Evolutionary conservation across 2,797 vertebrate genomes (phyloP).

Genomic region (Cetoscarus ocellatus): DNA sequence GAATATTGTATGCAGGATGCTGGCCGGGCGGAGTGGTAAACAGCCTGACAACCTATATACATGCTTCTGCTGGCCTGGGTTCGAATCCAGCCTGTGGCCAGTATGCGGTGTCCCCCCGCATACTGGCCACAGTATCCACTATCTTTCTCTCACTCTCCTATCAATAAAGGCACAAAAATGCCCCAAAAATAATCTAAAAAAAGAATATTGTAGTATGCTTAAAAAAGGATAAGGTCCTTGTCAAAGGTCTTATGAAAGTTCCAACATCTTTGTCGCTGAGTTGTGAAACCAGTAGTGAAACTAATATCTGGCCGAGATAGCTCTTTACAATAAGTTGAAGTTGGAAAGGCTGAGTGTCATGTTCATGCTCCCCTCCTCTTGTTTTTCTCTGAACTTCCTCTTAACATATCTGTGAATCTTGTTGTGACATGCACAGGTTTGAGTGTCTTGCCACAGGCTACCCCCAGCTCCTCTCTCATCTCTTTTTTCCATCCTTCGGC

Average conservation of each 20-base stretch:
- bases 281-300: conserved; percentile 30
- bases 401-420: conserved; percentile 60
- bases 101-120: no score
- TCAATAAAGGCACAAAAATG: no score
- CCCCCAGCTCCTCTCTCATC: conserved; percentile 42
- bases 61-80: no score
- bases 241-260: not conserved
- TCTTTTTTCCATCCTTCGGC: conserved; percentile 55
- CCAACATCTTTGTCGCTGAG: not conserved
- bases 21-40: no score
- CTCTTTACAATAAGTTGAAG: conserved; percentile 21
- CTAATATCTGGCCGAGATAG: not conserved
- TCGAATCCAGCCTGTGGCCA: no score
- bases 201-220: no score
- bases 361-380: conserved; percentile 35
- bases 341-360: conserved; percentile 52
- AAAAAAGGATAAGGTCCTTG: not conserved
- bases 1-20: no score
- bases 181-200: no score
- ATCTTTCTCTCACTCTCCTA: no score
- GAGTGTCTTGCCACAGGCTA: conserved; percentile 73
- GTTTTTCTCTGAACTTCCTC: conserved; percentile 71
- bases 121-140: no score
- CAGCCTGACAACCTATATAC: no score
- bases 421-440: conserved; percentile 77